Evolutionary conservation across 2,113 vertebrate species (phyloP).

Genomic region (Ceyx melanurus): DNA sequence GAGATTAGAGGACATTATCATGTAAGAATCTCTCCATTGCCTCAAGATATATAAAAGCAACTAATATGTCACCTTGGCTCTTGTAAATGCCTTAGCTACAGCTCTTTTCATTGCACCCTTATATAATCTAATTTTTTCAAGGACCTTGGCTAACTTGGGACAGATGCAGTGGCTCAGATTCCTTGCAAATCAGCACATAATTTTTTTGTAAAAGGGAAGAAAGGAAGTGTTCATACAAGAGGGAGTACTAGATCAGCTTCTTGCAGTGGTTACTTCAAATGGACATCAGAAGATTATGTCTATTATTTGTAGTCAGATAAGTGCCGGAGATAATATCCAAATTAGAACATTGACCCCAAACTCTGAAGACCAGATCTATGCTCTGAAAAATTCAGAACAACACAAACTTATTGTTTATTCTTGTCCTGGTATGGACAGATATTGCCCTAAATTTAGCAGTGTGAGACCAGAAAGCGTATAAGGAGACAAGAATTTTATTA

Average conservation of each 20-base stretch:
- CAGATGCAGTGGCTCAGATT: conserved; percentile 17
- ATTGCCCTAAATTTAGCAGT: no score
- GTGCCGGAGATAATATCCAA: not conserved
- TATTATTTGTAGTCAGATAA: not conserved
- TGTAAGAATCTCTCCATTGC: not conserved
- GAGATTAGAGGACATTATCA: not conserved
- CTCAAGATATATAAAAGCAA: conserved; percentile 45
- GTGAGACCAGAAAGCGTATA: no score
- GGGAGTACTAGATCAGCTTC: not conserved
- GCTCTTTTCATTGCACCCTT: conserved; percentile 58
- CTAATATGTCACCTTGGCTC: conserved; percentile 32
- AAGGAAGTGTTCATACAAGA: not conserved
- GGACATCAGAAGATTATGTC: not conserved
- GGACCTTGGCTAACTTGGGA: conserved; percentile 53
- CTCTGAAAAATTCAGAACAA: not conserved
- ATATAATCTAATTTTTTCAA: conserved; percentile 60
- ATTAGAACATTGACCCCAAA: not conserved
- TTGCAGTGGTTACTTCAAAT: not conserved
- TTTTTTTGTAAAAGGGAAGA: conserved; percentile 6
- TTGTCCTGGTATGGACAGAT: no score
- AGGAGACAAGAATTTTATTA: no score
- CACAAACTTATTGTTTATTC: no score
- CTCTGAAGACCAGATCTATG: not conserved
- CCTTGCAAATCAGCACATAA: not conserved
- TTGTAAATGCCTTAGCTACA: conserved; percentile 40